phyloP scores from a whole-genome alignment of 2,113 vertebrate species.

The Chionis minor region DNA sequence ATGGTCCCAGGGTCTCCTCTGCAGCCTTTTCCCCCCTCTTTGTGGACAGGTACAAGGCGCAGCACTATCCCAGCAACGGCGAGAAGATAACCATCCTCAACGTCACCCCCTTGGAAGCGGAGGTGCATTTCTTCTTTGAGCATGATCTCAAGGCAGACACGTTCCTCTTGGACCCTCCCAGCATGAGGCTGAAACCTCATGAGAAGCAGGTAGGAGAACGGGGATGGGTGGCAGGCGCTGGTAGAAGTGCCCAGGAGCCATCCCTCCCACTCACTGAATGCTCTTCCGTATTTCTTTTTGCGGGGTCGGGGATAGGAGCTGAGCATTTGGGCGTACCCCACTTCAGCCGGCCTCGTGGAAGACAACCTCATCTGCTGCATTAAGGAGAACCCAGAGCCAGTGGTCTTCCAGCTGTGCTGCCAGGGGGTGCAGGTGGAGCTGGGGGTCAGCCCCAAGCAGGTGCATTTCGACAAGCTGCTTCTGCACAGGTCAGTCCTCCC shows the following conservation, averaged over 20 bases:
- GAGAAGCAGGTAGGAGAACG: conserved; percentile 80
- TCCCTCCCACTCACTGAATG: neutral
- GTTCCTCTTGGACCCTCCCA: conserved; percentile 84
- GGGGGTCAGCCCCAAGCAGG: conserved; percentile 78
- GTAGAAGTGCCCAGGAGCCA: accelerated
- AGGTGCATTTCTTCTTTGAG: conserved; percentile 83
- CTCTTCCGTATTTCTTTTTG: neutral
- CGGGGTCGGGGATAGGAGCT: conserved; percentile 68
- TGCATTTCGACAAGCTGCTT: conserved; percentile 83
- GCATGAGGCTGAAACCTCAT: conserved; percentile 80
- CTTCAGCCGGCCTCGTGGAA: conserved; percentile 77
- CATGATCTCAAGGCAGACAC: conserved; percentile 79
- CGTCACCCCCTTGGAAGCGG: conserved; percentile 72
- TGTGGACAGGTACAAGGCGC: conserved; percentile 83
- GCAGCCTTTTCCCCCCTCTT: neutral
- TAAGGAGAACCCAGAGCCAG: conserved; percentile 82
- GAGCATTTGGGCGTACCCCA: conserved; percentile 89
- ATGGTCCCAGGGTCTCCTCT: neutral
- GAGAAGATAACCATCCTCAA: conserved; percentile 85
- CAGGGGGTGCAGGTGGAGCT: conserved; percentile 84
- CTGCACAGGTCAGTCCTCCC: conserved; percentile 80
- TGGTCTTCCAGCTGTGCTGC: conserved; percentile 82
- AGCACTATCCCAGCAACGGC: conserved; percentile 76
- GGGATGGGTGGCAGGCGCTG: accelerated
- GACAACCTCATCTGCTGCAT: conserved; percentile 87